Conservation (phyloP, 2,113 vertebrate genomes). For the Macaca fascicularis region T2T-MFA8v1.1 NC_132903.1:6620001-6620500, state of each 20-base stretch:
- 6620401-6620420: no score
- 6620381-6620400: no score
- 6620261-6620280: no score
- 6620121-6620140: background rate
- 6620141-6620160: no score
- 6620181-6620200: no score
- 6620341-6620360: no score
- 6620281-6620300: no score
- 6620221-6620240: background rate
- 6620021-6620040: fast-evolving
- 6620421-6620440: fast-evolving
- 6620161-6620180: no score
- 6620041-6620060: fast-evolving
- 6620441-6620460: background rate
- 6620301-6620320: no score
- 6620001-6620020: fast-evolving
- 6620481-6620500: no score
- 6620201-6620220: background rate
- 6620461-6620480: background rate
- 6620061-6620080: background rate
- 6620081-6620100: background rate
- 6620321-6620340: no score
- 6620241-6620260: background rate
- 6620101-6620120: background rate
- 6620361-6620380: no score